Percentiles rank a stretch among this genome's conserved stretches.
These are phyloP conservation scores for Dreissena rostriformis DNA, from an alignment of 1,140 invertebrate species.

Conservation along the genomic window DNA sequence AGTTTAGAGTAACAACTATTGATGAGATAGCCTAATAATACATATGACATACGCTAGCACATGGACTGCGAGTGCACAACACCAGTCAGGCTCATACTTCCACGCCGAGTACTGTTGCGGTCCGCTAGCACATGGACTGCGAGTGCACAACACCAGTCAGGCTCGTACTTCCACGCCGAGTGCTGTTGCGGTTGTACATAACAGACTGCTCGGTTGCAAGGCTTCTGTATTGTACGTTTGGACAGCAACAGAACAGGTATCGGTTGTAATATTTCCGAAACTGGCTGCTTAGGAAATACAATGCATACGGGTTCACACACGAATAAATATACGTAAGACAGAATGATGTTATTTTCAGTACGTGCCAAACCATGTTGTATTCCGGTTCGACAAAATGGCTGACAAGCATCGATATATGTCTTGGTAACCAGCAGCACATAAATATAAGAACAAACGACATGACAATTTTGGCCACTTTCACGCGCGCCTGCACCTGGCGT, in stretches of 20 bases:
- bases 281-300: slow-evolving; percentile 95
- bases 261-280: slow-evolving; percentile 95
- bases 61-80: slow-evolving; percentile 54
- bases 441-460: slow-evolving; percentile 95
- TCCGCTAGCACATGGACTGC: slow-evolving; percentile 67
- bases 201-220: slow-evolving; percentile 63
- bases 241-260: slow-evolving; percentile 90
- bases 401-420: slow-evolving; percentile 93
- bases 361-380: slow-evolving; percentile 94
- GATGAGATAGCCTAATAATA: too few species aligned
- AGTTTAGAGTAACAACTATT: too few species aligned
- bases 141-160: slow-evolving; percentile 67
- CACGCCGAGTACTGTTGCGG: slow-evolving; percentile 61
- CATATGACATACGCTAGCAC: too few species aligned
- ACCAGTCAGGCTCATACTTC: slow-evolving; percentile 72
- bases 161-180: slow-evolving; percentile 73
- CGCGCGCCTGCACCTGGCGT: slow-evolving; percentile 91
- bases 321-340: slow-evolving; percentile 90
- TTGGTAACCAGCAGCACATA: slow-evolving; percentile 94
- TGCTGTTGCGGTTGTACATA: slow-evolving; percentile 77
- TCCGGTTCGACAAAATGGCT: slow-evolving; percentile 89
- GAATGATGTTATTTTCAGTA: slow-evolving; percentile 87
- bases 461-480: slow-evolving; percentile 95
- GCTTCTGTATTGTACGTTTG: slow-evolving; percentile 58
- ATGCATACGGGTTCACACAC: slow-evolving; percentile 95